Evolutionary conservation across 2,113 vertebrate genomes (phyloP).

Genomic region (Acrocephalus arundinaceus): DNA sequence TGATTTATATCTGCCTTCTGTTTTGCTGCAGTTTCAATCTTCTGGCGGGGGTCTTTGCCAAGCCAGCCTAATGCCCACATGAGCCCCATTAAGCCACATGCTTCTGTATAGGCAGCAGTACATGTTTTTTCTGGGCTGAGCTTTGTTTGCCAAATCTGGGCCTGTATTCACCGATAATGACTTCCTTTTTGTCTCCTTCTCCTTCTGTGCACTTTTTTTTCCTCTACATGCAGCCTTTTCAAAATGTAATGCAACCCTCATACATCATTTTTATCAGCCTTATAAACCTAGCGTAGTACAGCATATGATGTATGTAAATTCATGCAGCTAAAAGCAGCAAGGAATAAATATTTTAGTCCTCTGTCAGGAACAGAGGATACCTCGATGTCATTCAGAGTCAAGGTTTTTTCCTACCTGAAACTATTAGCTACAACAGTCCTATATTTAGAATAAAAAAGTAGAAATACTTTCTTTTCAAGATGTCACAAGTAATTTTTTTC

Average conservation of each 20-base stretch:
- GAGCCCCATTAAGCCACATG: slow-evolving; percentile 7
- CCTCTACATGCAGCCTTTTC: not conserved
- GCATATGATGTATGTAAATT: slow-evolving; percentile 14
- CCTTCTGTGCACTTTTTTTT: not conserved
- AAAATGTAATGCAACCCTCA: not conserved
- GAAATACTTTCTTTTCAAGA: not conserved
- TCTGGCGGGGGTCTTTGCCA: not conserved
- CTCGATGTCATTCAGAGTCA: not conserved
- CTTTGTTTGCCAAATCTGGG: slow-evolving; percentile 37
- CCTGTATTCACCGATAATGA: slow-evolving; percentile 41
- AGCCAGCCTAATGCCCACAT: slow-evolving; percentile 21
- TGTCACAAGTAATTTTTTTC: not conserved
- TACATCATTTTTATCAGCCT: slow-evolving; percentile 39
- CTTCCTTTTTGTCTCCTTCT: slow-evolving; percentile 34
- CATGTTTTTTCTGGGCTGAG: not conserved
- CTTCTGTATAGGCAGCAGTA: not conserved
- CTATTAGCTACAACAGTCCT: not conserved
- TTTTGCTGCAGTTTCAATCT: slow-evolving; percentile 47
- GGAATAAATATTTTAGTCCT: not conserved
- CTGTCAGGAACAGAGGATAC: not conserved
- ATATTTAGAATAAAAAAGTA: not conserved
- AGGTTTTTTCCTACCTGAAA: not conserved
- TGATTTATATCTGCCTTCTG: slow-evolving; percentile 49
- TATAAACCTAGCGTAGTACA: not conserved
- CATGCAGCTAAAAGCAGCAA: not conserved